Percentiles rank a stretch among this genome's conserved stretches.
Evolutionary conservation across 2,797 vertebrate species (phyloP).

Genomic region (Antennarius maculatus): DNA sequence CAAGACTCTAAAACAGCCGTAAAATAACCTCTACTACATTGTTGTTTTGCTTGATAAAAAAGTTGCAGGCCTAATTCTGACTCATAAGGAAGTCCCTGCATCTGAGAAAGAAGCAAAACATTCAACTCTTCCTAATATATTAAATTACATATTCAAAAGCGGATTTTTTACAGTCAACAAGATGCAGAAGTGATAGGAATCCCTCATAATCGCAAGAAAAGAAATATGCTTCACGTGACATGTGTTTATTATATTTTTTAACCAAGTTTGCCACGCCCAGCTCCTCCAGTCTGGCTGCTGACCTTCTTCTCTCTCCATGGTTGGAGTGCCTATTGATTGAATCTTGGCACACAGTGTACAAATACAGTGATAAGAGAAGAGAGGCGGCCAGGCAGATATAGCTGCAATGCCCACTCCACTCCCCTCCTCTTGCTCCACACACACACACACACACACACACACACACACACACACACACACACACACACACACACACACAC

Average conservation of each 20-base stretch:
- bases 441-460: neutral
- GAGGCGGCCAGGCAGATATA: constrained; percentile 74
- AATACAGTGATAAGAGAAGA: constrained; percentile 81
- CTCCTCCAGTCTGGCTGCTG: constrained; percentile 73
- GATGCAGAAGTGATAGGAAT: constrained; percentile 13
- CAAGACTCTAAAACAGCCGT: neutral
- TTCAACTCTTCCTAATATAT: neutral
- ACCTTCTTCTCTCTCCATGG: constrained; percentile 85
- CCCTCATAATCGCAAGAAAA: constrained; percentile 7
- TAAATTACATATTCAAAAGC: neutral
- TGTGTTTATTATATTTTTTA: constrained; percentile 36
- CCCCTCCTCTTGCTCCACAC: constrained; percentile 44
- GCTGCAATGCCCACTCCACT: constrained; percentile 73
- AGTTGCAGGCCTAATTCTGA: neutral
- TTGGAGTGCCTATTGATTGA: constrained; percentile 85
- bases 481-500: too few species aligned
- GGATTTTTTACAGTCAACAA: neutral
- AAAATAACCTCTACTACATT: neutral
- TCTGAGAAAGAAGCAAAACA: neutral
- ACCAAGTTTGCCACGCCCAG: constrained; percentile 61
- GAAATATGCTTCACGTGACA: constrained; percentile 6
- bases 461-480: too few species aligned
- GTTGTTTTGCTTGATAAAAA: neutral
- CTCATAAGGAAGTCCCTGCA: neutral
- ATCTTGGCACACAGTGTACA: constrained; percentile 86